phyloP scores from a whole-genome alignment of 2,888 invertebrate species.

The Nemurella pictetii region DNA sequence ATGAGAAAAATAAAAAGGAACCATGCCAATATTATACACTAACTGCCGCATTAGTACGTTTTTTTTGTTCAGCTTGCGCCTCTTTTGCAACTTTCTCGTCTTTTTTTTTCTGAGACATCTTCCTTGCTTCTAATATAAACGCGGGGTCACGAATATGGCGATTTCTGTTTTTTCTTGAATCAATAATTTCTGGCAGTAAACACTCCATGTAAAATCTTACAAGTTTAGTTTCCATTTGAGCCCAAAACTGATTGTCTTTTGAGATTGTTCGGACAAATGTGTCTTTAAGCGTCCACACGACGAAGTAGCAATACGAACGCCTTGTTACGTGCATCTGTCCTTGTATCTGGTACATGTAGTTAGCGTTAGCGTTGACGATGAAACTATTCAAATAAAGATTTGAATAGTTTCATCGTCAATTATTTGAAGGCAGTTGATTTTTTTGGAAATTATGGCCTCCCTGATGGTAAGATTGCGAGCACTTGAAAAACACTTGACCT shows the following conservation, averaged over 20 bases:
- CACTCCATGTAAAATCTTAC: not conserved
- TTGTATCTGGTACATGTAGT: slow-evolving; percentile 29
- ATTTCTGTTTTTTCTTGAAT: not conserved
- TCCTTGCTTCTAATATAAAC: not conserved
- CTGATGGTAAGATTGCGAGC: slow-evolving; percentile 37
- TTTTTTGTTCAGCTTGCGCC: too few species aligned
- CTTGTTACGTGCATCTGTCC: slow-evolving; percentile 29
- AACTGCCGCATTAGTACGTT: too few species aligned
- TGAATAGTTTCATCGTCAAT: too few species aligned
- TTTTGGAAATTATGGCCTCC: slow-evolving; percentile 32
- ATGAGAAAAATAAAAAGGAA: too few species aligned
- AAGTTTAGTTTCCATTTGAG: slow-evolving; percentile 40
- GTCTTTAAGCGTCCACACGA: slow-evolving; percentile 22
- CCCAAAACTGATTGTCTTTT: slow-evolving; percentile 20
- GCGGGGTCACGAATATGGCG: slow-evolving; percentile 1
- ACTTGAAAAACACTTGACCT: slow-evolving; percentile 43
- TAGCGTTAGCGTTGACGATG: not conserved
- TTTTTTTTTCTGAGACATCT: not conserved
- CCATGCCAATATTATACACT: too few species aligned
- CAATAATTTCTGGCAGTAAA: slow-evolving; percentile 4
- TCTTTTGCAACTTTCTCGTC: too few species aligned
- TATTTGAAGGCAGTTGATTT: not conserved
- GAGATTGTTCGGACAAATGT: slow-evolving; percentile 14
- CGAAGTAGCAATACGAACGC: not conserved
- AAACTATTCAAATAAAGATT: not conserved